Evolutionary conservation across 2,113 vertebrate genomes (phyloP).

Genomic region (Neodontobutis hainanensis): DNA sequence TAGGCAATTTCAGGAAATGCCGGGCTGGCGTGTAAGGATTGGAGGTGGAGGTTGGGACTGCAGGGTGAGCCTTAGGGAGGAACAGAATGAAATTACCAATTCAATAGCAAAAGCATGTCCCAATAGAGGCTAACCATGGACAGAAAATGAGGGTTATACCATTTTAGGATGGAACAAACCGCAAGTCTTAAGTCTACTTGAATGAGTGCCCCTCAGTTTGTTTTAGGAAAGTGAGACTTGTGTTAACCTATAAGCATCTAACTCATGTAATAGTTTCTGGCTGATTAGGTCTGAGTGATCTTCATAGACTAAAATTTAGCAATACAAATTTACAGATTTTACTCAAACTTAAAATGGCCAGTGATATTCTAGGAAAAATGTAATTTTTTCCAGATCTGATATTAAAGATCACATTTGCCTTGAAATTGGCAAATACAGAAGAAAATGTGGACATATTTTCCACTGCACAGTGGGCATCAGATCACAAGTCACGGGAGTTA

Average conservation of each 20-base stretch:
- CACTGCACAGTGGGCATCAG: too few species aligned
- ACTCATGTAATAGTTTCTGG: too few species aligned
- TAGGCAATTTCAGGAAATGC: slow-evolving; percentile 80
- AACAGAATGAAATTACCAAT: slow-evolving; percentile 76
- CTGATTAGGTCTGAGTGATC: too few species aligned
- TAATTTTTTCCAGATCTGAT: too few species aligned
- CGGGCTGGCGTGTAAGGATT: slow-evolving; percentile 64
- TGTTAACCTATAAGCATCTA: background rate
- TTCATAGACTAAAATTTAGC: too few species aligned
- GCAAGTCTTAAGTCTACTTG: slow-evolving; percentile 33
- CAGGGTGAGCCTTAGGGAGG: slow-evolving; percentile 51
- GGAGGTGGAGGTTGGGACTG: slow-evolving; percentile 53
- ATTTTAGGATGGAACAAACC: slow-evolving; percentile 47
- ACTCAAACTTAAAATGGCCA: too few species aligned
- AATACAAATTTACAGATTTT: too few species aligned
- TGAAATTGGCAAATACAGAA: too few species aligned
- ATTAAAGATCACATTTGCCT: too few species aligned
- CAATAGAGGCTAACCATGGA: slow-evolving; percentile 51
- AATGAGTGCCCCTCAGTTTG: slow-evolving; percentile 39
- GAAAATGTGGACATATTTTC: too few species aligned
- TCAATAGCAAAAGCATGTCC: slow-evolving; percentile 64
- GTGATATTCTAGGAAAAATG: too few species aligned
- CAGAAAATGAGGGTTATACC: slow-evolving; percentile 64
- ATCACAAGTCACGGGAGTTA: too few species aligned
- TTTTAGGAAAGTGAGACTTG: slow-evolving; percentile 1